These are phyloP conservation scores for Anabas testudineus DNA, from an alignment of 2,797 vertebrate species.

Conservation along the genomic window DNA sequence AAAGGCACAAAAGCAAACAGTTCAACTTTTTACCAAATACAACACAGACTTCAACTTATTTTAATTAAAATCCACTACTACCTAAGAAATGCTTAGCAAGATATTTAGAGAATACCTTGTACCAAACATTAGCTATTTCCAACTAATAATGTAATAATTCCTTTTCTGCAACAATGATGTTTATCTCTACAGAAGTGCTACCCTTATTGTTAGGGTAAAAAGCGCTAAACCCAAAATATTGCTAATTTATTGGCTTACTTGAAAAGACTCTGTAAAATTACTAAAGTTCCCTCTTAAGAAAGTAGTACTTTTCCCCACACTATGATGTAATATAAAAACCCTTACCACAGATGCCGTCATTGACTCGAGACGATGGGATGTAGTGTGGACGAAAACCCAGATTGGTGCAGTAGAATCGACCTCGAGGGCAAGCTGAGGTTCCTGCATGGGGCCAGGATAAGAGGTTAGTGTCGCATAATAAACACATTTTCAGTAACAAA, in stretches of 20 bases:
- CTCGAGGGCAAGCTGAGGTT: slow-evolving; percentile 80
- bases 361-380: slow-evolving; percentile 80
- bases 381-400: slow-evolving; percentile 81
- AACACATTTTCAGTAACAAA: slow-evolving; percentile 5
- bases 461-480: slow-evolving; percentile 20
- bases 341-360: slow-evolving; percentile 83
- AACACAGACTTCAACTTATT: neutral
- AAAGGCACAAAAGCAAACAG: slow-evolving; percentile 12
- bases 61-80: neutral
- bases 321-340: slow-evolving; percentile 4
- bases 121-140: neutral
- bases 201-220: slow-evolving; percentile 39
- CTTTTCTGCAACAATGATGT: slow-evolving; percentile 7
- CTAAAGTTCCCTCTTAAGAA: slow-evolving; percentile 15
- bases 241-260: slow-evolving; percentile 24
- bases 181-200: neutral
- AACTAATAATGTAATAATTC: slow-evolving; percentile 2
- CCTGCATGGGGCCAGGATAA: slow-evolving; percentile 55
- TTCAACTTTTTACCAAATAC: neutral
- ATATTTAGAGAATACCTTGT: neutral
- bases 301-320: neutral
- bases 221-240: slow-evolving; percentile 21
- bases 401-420: slow-evolving; percentile 83
- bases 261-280: slow-evolving; percentile 15
- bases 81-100: neutral